phyloP scores from a whole-genome alignment of 2,888 invertebrate genomes.

The Andrena haemorrhoa region DNA sequence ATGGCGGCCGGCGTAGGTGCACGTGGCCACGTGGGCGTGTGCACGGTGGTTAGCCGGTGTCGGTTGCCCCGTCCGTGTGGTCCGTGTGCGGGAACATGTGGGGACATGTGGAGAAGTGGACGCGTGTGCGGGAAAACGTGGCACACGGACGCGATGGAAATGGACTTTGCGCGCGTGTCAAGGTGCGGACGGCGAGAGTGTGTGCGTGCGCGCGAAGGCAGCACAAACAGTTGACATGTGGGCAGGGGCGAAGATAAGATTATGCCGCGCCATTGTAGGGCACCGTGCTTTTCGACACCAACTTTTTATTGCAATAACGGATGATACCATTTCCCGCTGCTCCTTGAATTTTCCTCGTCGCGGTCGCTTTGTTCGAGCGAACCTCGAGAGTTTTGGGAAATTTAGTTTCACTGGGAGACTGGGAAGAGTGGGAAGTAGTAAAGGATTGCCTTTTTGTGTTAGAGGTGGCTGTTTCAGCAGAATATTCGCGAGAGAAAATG shows the following conservation, averaged over 20 bases:
- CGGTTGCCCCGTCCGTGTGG: too few relatives aligned
- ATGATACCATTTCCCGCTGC: background rate
- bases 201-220: background rate
- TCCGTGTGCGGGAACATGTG: background rate
- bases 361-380: too few relatives aligned
- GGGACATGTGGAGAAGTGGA: background rate
- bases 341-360: too few relatives aligned
- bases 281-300: constrained; percentile 4
- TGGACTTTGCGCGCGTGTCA: background rate
- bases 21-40: constrained; percentile 1
- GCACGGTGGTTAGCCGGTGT: background rate
- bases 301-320: constrained; percentile 22
- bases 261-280: constrained; percentile 6
- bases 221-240: constrained; percentile 51
- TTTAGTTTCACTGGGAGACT: too few relatives aligned
- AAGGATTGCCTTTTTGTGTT: too few relatives aligned
- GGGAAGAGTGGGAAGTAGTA: too few relatives aligned
- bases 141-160: constrained; percentile 3
- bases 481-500: too few relatives aligned
- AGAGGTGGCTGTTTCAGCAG: too few relatives aligned
- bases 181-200: background rate
- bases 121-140: background rate
- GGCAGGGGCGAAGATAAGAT: constrained; percentile 59
- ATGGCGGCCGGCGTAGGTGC: background rate
- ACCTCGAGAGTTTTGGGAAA: too few relatives aligned